Conservation (phyloP, 2,888 invertebrate genomes). For the Ecdyonurus torrentis region DNA sequence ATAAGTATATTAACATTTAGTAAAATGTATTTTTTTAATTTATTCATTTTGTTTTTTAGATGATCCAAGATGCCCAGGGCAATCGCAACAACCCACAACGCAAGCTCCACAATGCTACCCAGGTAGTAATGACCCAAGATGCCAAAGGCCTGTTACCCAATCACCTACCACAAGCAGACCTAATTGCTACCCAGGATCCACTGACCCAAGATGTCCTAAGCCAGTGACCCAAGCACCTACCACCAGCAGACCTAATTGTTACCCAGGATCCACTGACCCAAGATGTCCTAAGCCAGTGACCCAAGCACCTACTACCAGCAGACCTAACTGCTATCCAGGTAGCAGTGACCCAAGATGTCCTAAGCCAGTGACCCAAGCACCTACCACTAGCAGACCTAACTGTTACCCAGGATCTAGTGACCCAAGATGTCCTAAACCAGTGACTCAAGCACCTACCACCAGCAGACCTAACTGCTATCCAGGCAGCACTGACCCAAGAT, state of each 20-base stretch:
- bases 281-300: no score
- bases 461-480: conserved; percentile 18
- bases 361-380: conserved; percentile 16
- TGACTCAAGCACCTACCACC: conserved; percentile 11
- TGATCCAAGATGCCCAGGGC: conserved; percentile 4
- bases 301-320: no score
- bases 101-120: conserved; percentile 18
- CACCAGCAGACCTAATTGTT: conserved; percentile 14
- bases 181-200: conserved; percentile 20
- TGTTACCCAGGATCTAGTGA: no score
- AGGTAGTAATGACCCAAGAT: conserved; percentile 19
- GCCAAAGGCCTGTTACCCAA: conserved; percentile 12
- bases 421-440: conserved; percentile 17
- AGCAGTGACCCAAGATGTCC: conserved; percentile 22
- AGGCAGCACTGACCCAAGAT: conserved; percentile 20
- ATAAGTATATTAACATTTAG: no score
- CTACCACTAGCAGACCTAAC: conserved; percentile 16
- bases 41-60: no score
- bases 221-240: conserved; percentile 17
- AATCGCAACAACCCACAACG: conserved; percentile 8
- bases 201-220: conserved; percentile 21
- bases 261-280: conserved; percentile 11
- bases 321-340: conserved; percentile 20
- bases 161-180: no score
- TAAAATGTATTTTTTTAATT: no score